phyloP scores from a whole-genome alignment of 2,888 invertebrate genomes.

The Bembecia ichneumoniformis region DNA sequence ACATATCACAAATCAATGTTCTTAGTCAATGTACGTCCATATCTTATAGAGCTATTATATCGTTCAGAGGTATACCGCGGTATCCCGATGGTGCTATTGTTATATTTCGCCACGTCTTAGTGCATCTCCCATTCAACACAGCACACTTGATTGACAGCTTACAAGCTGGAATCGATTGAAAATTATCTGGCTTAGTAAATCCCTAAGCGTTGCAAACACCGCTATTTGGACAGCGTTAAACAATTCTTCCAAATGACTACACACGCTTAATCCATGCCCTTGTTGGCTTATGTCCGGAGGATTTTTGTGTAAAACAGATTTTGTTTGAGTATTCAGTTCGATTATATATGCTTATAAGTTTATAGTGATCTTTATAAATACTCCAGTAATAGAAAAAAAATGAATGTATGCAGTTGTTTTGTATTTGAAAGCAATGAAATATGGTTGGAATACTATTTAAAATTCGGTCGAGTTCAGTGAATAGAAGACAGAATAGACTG shows the following conservation, averaged over 20 bases:
- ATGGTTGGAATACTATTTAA: too few species aligned
- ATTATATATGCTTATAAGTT: constrained; percentile 55
- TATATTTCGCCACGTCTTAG: constrained; percentile 18
- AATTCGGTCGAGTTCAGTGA: too few species aligned
- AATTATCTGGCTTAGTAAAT: constrained; percentile 67
- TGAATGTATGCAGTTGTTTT: too few species aligned
- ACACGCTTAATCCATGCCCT: constrained; percentile 48
- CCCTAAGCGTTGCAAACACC: constrained; percentile 48
- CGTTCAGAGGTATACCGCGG: not conserved
- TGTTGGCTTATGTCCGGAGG: constrained; percentile 42
- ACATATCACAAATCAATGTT: too few species aligned
- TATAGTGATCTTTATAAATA: constrained; percentile 29
- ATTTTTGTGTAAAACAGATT: constrained; percentile 33
- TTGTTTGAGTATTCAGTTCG: constrained; percentile 58
- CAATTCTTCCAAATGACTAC: constrained; percentile 66
- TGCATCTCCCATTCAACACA: constrained; percentile 30
- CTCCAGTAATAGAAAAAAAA: constrained; percentile 7
- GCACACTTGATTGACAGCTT: constrained; percentile 57
- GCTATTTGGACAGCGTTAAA: constrained; percentile 70
- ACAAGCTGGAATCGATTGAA: constrained; percentile 45
- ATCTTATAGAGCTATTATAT: not conserved
- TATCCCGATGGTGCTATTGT: constrained; percentile 22
- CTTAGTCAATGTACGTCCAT: too few species aligned
- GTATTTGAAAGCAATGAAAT: too few species aligned
- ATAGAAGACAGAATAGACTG: too few species aligned